Conservation (phyloP, 1,140 invertebrate genomes). For the Ceratitis capitata region DNA sequence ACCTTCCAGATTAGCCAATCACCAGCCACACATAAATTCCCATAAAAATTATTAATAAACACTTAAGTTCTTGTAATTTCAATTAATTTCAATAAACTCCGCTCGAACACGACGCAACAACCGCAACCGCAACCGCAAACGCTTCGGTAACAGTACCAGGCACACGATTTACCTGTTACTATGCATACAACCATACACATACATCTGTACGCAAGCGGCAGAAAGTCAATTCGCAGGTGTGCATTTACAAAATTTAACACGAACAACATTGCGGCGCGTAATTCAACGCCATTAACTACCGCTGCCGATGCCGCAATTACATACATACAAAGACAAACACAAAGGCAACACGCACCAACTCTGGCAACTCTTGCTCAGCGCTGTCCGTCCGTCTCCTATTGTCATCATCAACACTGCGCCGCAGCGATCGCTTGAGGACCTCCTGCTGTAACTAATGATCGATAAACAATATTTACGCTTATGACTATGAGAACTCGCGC, state of each 20-base stretch:
- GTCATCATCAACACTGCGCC: neutral
- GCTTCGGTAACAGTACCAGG: neutral
- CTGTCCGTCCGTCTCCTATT: neutral
- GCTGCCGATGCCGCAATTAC: neutral
- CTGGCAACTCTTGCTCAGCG: neutral
- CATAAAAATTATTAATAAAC: conserved; percentile 44
- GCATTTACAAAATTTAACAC: conserved; percentile 42
- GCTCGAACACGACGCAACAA: conserved; percentile 17
- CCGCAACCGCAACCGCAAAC: neutral
- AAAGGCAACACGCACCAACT: neutral
- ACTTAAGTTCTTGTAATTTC: conserved; percentile 46
- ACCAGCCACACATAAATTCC: neutral
- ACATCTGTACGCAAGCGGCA: neutral
- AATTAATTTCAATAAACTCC: conserved; percentile 45
- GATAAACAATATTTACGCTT: conserved; percentile 45
- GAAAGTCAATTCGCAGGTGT: neutral
- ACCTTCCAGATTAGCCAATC: neutral
- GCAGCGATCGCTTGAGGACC: conserved; percentile 31
- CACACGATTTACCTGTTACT: too few relatives aligned
- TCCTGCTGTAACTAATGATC: conserved; percentile 45
- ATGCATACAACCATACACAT: neutral
- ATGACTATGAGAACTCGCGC: conserved; percentile 4
- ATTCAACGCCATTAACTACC: conserved; percentile 38
- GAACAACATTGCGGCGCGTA: conserved; percentile 30
- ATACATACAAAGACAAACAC: neutral